These are phyloP conservation scores for Dastarcus helophoroides DNA, from an alignment of 2,888 invertebrate species.

Conservation along the genomic window DNA sequence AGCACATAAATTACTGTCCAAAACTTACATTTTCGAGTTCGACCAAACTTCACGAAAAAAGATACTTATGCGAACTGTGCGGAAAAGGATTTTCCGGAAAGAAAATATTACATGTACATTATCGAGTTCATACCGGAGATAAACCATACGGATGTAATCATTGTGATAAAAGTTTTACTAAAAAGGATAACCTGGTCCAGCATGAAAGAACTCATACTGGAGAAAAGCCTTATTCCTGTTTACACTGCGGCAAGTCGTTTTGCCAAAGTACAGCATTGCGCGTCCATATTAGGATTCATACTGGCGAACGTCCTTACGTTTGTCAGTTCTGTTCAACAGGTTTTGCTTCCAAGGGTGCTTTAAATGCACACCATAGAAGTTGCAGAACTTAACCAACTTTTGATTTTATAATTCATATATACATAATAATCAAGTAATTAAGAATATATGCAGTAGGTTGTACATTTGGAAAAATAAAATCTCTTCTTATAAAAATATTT, in stretches of 20 bases:
- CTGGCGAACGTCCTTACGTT: slow-evolving; percentile 47
- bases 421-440: too few species aligned
- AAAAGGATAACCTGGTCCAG: slow-evolving; percentile 39
- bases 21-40: slow-evolving; percentile 24
- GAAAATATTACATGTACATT: slow-evolving; percentile 28
- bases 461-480: too few species aligned
- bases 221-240: slow-evolving; percentile 50
- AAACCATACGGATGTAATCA: slow-evolving; percentile 29
- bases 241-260: slow-evolving; percentile 49
- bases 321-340: slow-evolving; percentile 46
- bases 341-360: slow-evolving; percentile 47
- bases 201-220: slow-evolving; percentile 52
- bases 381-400: slow-evolving; percentile 20
- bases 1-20: slow-evolving; percentile 32
- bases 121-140: slow-evolving; percentile 29
- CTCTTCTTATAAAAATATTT: too few species aligned
- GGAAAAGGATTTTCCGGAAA: slow-evolving; percentile 29
- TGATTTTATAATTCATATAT: too few species aligned
- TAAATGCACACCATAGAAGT: slow-evolving; percentile 40
- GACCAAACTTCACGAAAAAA: slow-evolving; percentile 13
- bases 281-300: slow-evolving; percentile 50
- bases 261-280: slow-evolving; percentile 48
- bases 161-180: slow-evolving; percentile 30
- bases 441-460: too few species aligned
- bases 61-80: slow-evolving; percentile 30